These are phyloP conservation scores for Mallotus villosus DNA, from an alignment of 2,797 vertebrate species.

Conservation along the genomic window DNA sequence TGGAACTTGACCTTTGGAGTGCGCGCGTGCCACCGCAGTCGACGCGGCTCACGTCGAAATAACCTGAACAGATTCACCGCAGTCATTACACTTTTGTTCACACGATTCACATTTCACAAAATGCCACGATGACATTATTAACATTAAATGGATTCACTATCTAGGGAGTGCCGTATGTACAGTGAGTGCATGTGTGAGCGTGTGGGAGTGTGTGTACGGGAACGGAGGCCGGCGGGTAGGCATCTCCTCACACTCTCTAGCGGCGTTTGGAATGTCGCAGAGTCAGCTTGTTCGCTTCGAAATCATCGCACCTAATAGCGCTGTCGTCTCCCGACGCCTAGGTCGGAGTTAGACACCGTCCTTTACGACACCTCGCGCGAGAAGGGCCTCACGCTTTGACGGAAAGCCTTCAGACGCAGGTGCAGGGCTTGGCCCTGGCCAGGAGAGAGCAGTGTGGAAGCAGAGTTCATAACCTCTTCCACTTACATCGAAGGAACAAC, in stretches of 20 bases:
- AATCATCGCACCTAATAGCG: constrained; percentile 41
- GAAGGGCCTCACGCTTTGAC: constrained; percentile 40
- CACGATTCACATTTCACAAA: not conserved
- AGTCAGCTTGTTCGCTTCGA: constrained; percentile 44
- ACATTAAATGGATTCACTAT: not conserved
- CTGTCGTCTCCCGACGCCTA: constrained; percentile 36
- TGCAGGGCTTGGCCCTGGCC: constrained; percentile 62
- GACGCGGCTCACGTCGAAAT: not conserved
- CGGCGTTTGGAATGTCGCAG: constrained; percentile 56
- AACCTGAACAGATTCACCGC: not conserved
- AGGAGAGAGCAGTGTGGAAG: constrained; percentile 71
- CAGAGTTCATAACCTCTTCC: constrained; percentile 39
- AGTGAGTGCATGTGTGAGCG: not conserved
- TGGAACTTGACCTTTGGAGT: not conserved
- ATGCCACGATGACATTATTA: not conserved
- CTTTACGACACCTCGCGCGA: constrained; percentile 11
- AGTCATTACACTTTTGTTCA: not conserved
- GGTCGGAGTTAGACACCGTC: too few species aligned
- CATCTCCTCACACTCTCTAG: constrained; percentile 23
- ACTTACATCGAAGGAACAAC: constrained; percentile 28
- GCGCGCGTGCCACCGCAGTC: not conserved
- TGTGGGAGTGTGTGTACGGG: not conserved
- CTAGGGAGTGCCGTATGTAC: not conserved
- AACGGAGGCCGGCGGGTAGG: not conserved
- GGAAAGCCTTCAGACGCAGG: constrained; percentile 39